phyloP scores from a whole-genome alignment of 2,888 invertebrate species.

The Tinea pellionella region DNA sequence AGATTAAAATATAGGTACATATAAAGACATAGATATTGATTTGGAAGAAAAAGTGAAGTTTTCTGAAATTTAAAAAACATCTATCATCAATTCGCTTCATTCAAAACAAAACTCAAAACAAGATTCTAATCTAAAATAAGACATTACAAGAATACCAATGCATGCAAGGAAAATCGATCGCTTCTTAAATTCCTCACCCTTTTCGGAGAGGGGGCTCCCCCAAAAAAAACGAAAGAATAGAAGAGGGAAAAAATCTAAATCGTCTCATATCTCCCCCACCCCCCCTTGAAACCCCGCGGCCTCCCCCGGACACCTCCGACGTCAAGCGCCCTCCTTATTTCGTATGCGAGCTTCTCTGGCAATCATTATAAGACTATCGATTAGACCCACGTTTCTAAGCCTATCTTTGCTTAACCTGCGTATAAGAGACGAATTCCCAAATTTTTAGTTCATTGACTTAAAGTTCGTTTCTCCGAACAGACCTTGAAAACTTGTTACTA shows the following conservation, averaged over 20 bases:
- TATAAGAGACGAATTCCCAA: slow-evolving; percentile 19
- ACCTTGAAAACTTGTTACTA: too few species aligned
- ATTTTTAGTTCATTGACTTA: not conserved
- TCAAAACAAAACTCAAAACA: not conserved
- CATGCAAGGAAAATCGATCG: slow-evolving; percentile 69
- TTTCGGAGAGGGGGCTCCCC: slow-evolving; percentile 63
- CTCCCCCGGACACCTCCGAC: slow-evolving; percentile 57
- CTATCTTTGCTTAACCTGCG: slow-evolving; percentile 41
- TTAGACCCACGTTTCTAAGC: slow-evolving; percentile 63
- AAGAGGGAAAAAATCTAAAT: slow-evolving; percentile 71
- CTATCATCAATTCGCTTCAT: not conserved
- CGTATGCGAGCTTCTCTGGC: slow-evolving; percentile 70
- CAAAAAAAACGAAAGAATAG: slow-evolving; percentile 68
- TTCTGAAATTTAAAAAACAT: not conserved
- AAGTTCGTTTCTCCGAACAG: too few species aligned
- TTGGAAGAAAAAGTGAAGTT: not conserved
- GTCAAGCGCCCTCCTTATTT: slow-evolving; percentile 68
- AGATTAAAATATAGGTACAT: too few species aligned
- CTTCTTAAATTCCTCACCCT: slow-evolving; percentile 71
- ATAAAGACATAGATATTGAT: too few species aligned
- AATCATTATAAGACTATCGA: slow-evolving; percentile 72
- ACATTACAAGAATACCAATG: slow-evolving; percentile 70
- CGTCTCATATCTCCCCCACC: slow-evolving; percentile 64
- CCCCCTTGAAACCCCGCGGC: slow-evolving; percentile 28
- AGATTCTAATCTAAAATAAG: slow-evolving; percentile 58